Evolutionary conservation across 2,797 vertebrate species (phyloP), one percentile per base, ranked within the genome.

Genomic region (Acipenser ruthenus): DNA sequence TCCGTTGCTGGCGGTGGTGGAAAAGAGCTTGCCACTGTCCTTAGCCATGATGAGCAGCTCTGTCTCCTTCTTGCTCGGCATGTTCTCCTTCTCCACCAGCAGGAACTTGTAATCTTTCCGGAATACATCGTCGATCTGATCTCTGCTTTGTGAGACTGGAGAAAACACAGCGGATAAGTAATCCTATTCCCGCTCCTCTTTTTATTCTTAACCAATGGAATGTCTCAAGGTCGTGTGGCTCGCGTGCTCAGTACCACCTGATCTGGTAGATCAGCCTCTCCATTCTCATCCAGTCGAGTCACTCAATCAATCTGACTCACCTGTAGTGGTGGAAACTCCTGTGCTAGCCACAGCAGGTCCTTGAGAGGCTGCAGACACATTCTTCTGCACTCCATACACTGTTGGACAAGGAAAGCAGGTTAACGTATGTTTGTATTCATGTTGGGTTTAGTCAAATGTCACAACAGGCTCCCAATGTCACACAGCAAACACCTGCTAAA

Each of bases 1-100:
- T 2, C 80, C 74, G 3, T 78, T 70, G 0, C 78, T 75, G 13
- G 87, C 78, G 55, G 87, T 74, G 1, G 80, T 86, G 8, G 77
- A 87, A 50, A 98, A 98, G 73, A 90, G 89, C 79, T 99, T 98
- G 72, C 94, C 94, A 0, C 88, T 91, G 85, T 97, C 93, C 80
- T 98, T 99, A 69, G 82, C 80, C 91, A 91, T 91, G 70, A 96
- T 78, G 69, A 96, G 79, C 60, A 92, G 82, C 72, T 97, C 95
- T 1, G 88, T 86, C 71, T 92, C 94, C 80, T 94, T 98, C 83
- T 92, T 95, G 23, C 89, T 65, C 0, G 90, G 87, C n/a, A 70
- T 65, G 0, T 89, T 96, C 10, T 96, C 95, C 77, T 95, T 97
- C 78, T 97, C 94, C 62, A 91, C 68, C 71, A 94, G 75, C 69